Base-by-base conservation (phyloP, 2,113 vertebrate genomes). In the Brachyistius frenatus region DNA sequence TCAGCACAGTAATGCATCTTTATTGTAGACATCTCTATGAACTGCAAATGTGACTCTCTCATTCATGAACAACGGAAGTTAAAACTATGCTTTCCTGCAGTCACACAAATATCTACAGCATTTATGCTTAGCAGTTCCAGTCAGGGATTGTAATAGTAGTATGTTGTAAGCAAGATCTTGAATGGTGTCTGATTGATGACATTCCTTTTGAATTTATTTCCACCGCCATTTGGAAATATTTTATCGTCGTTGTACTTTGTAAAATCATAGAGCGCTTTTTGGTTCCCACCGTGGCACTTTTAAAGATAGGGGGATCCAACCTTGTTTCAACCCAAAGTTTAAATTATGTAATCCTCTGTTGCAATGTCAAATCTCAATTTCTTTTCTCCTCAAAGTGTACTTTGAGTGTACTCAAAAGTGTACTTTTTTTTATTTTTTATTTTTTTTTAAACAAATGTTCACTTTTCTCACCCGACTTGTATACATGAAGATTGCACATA, bases 401-500 rank as follows among this genome's bases (percentile, higher is more conserved):
- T 23, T 23, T 23, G 23, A 23, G 23, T 23, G 23, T 23, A 23
- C 23, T 23, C 23, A 23, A 23, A 23, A 23, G 23, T 23, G 23
- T 23, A 84, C 80, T 31, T 23, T 50, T 41, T 49, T 65, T 58
- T 50, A 33, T 46, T 56, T 72, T 67, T 36, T 49, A 32, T 62
- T 82, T 46, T 35, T 73, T 56, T 73, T 54, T 71, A 23, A 78
- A 44, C 44, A 58, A 58, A 83, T 84, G 50, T 54, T 82, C 44
- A 56, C 39, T 77, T 75, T 49, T 65, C 10, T 87, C 76, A 76
- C 7, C 50, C 61, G 56, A 7, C 30, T 65, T 79, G 60, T 81
- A 76, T 44, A 87, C 74, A 84, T 87, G 80, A 92, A 73, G 54
- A 80, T 80, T 89, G 88, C 84, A 91, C 85, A 88, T 69, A 30